These are phyloP conservation scores for Camponotus vicinus DNA, from an alignment of 1,140 invertebrate genomes.

Conservation along the genomic window DNA sequence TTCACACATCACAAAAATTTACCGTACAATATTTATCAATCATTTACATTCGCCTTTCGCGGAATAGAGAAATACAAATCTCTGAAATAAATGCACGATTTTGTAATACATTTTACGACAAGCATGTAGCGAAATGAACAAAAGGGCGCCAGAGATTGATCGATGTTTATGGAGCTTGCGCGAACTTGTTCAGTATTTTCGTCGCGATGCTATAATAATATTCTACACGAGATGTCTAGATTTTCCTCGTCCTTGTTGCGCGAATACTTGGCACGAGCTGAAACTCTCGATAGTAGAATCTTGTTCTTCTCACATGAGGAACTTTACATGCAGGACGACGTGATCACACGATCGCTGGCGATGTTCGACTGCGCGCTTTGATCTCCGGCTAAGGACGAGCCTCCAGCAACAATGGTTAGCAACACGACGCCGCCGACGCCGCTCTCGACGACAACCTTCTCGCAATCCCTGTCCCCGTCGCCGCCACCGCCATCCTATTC, in stretches of 20 bases:
- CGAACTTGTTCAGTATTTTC: constrained; percentile 23
- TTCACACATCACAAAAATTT: background rate
- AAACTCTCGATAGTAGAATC: background rate
- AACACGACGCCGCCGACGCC: constrained; percentile 74
- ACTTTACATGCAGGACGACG: constrained; percentile 88
- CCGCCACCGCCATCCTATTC: constrained; percentile 78
- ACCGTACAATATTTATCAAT: background rate
- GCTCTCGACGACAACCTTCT: constrained; percentile 75
- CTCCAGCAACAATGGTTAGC: constrained; percentile 68
- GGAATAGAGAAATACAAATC: background rate
- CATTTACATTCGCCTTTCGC: background rate
- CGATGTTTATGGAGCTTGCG: constrained; percentile 42
- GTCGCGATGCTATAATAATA: background rate
- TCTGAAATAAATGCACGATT: background rate
- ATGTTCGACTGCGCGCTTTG: constrained; percentile 93
- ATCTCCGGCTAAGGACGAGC: constrained; percentile 85
- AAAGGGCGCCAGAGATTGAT: constrained; percentile 40
- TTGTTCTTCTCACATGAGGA: background rate
- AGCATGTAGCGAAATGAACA: background rate
- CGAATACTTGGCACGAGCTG: background rate
- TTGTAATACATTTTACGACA: background rate
- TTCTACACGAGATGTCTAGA: background rate
- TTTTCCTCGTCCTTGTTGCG: background rate
- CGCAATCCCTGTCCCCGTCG: constrained; percentile 77
- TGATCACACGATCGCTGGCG: constrained; percentile 93